Evolutionary conservation across 2,797 vertebrate genomes (phyloP).

Genomic region (Oreochromis grahami): DNA sequence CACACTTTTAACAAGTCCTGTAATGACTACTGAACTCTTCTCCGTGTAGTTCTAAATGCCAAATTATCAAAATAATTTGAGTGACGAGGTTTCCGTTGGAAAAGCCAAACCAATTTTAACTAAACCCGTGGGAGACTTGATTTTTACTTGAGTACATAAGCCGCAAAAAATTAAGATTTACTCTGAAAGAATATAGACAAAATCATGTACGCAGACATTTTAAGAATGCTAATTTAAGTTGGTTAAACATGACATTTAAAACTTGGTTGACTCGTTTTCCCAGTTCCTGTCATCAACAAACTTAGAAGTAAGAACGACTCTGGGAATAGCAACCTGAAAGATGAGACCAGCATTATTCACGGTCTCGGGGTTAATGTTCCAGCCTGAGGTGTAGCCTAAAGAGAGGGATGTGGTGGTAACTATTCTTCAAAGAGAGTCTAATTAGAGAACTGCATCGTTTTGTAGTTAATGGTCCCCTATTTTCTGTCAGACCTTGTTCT

Average conservation of each 20-base stretch:
- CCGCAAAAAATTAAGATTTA: background rate
- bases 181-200: background rate
- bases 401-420: conserved; percentile 16
- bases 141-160: background rate
- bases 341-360: background rate
- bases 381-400: conserved; percentile 28
- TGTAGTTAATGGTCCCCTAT: conserved; percentile 34
- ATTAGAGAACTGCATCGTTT: conserved; percentile 45
- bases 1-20: conserved; percentile 19
- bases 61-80: conserved; percentile 31
- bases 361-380: conserved; percentile 18
- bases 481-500: background rate
- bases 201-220: background rate
- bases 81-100: conserved; percentile 19
- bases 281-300: background rate
- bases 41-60: conserved; percentile 4
- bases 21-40: conserved; percentile 45
- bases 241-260: background rate
- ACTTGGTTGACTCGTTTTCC: background rate
- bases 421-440: conserved; percentile 49
- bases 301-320: background rate
- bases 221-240: background rate
- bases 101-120: background rate
- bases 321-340: background rate
- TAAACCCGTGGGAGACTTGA: background rate